Evolutionary conservation across 2,797 vertebrate genomes (phyloP).

Genomic region (Pseudochromis fuscus): DNA sequence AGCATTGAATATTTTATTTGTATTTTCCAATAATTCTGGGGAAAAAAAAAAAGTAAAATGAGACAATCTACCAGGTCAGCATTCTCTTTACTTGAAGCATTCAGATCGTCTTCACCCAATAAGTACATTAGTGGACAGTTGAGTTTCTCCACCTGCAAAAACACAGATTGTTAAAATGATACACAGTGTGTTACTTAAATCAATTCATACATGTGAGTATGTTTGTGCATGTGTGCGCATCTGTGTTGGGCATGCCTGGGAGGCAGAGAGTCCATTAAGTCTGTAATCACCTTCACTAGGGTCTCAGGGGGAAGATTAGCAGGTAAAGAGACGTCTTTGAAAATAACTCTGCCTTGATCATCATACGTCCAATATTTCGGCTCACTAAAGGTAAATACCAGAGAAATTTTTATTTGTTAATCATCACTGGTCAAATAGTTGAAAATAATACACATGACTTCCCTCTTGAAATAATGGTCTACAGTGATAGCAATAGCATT

Average conservation of each 20-base stretch:
- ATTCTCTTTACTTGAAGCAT: slow-evolving; percentile 52
- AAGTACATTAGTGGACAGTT: slow-evolving; percentile 76
- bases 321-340: slow-evolving; percentile 40
- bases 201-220: background rate
- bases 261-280: background rate
- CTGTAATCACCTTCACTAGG: slow-evolving; percentile 67
- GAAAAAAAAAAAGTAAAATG: background rate
- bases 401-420: background rate
- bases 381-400: slow-evolving; percentile 37
- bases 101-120: slow-evolving; percentile 74
- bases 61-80: slow-evolving; percentile 67
- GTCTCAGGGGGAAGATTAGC: slow-evolving; percentile 45
- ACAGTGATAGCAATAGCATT: too few relatives aligned
- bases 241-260: background rate
- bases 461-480: too few relatives aligned
- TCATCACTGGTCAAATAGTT: background rate
- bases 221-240: slow-evolving; percentile 5
- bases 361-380: slow-evolving; percentile 43
- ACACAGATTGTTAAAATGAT: slow-evolving; percentile 13
- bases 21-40: background rate
- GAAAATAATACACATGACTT: too few relatives aligned
- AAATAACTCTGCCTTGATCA: slow-evolving; percentile 54
- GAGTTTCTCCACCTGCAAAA: slow-evolving; percentile 73
- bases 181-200: background rate
- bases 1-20: background rate